Percentiles rank a stretch among this genome's conserved stretches.
These are phyloP conservation scores for Rissa tridactyla DNA, from an alignment of 2,113 vertebrate genomes.

Conservation along the genomic window DNA sequence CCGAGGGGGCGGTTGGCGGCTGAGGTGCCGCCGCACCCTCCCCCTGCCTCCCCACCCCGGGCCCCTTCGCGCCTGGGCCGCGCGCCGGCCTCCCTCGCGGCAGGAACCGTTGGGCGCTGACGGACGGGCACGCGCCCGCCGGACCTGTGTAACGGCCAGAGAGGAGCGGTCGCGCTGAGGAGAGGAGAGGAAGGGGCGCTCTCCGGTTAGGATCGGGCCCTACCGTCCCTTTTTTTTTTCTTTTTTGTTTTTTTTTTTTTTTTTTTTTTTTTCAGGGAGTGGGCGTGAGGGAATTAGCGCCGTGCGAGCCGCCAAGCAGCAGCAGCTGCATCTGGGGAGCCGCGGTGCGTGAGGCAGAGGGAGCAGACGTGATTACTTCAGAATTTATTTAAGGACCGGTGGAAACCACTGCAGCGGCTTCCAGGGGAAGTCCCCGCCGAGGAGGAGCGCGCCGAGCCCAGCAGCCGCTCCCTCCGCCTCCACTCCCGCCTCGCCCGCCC, in stretches of 20 bases:
- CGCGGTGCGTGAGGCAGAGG: slow-evolving; percentile 68
- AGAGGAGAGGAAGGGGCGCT: neutral
- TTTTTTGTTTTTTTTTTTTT: neutral
- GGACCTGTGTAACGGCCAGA: neutral
- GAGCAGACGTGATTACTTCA: slow-evolving; percentile 79
- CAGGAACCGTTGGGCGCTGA: too few relatives aligned
- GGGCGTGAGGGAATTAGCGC: neutral
- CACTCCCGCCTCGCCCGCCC: neutral
- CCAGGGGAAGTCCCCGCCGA: slow-evolving; percentile 74
- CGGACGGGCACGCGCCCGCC: neutral
- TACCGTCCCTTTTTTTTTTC: rapidly evolving
- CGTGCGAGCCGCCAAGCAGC: neutral
- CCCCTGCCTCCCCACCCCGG: neutral
- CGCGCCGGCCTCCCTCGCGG: too few relatives aligned
- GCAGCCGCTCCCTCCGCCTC: neutral
- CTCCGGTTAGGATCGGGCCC: neutral
- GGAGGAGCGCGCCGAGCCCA: neutral
- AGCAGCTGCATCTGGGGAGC: slow-evolving; percentile 40
- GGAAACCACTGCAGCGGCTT: slow-evolving; percentile 81
- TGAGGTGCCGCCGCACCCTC: rapidly evolving
- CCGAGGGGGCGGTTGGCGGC: too few relatives aligned
- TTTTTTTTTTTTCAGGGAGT: neutral
- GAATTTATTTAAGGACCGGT: slow-evolving; percentile 81
- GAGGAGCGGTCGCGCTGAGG: neutral
- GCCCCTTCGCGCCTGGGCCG: too few relatives aligned